phyloP scores from a whole-genome alignment of 2,888 invertebrate genomes.

The Leptinotarsa peninsularis region DNA sequence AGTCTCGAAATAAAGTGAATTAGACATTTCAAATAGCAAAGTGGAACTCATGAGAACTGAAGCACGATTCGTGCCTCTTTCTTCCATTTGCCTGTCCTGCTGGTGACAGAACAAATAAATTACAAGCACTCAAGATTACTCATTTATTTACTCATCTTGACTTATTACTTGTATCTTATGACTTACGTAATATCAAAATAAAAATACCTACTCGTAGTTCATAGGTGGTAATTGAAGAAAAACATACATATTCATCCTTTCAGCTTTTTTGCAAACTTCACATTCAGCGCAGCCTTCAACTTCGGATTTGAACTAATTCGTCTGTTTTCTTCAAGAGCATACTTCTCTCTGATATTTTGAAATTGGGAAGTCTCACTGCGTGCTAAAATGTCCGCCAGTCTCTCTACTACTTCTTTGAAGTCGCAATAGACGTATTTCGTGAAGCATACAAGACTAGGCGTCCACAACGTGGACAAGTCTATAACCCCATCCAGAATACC shows the following conservation, averaged over 20 bases:
- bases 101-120: too few species aligned
- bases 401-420: slow-evolving; percentile 75
- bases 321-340: slow-evolving; percentile 70
- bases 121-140: too few species aligned
- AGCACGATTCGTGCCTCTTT: too few species aligned
- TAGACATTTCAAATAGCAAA: too few species aligned
- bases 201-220: too few species aligned
- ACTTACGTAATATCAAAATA: too few species aligned
- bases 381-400: slow-evolving; percentile 76
- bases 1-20: too few species aligned
- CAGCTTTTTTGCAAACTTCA: slow-evolving; percentile 50
- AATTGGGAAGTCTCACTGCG: slow-evolving; percentile 78
- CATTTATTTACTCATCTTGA: too few species aligned
- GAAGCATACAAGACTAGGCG: slow-evolving; percentile 79
- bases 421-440: slow-evolving; percentile 79
- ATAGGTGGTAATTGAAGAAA: too few species aligned
- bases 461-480: slow-evolving; percentile 74
- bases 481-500: slow-evolving; percentile 69
- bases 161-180: too few species aligned
- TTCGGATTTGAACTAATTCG: slow-evolving; percentile 76
- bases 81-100: too few species aligned
- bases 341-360: slow-evolving; percentile 78
- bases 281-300: slow-evolving; percentile 66
- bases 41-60: too few species aligned
- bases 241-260: neutral